phyloP scores from a whole-genome alignment of 2,113 vertebrate species.

The Casuarius casuarius region DNA sequence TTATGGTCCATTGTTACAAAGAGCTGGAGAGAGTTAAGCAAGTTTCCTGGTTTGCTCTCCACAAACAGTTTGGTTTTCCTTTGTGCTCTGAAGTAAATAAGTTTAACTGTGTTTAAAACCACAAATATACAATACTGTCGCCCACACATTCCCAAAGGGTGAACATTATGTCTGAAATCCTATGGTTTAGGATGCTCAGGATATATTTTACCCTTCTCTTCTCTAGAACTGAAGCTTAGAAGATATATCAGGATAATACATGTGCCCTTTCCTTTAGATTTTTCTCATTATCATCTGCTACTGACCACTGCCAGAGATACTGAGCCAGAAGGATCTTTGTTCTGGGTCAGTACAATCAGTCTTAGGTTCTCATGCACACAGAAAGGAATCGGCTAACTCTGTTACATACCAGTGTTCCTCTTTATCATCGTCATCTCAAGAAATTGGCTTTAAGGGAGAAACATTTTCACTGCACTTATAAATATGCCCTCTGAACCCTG shows the following conservation, averaged over 20 bases:
- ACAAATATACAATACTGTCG: slow-evolving; percentile 64
- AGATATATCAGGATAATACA: slow-evolving; percentile 1
- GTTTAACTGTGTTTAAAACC: slow-evolving; percentile 71
- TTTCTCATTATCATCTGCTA: not conserved
- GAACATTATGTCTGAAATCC: slow-evolving; percentile 67
- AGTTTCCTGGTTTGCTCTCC: slow-evolving; percentile 72
- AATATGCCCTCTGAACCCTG: not conserved
- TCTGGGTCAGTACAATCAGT: not conserved
- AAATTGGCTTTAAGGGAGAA: not conserved
- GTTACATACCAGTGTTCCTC: not conserved
- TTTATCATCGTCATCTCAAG: not conserved
- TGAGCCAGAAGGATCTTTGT: not conserved
- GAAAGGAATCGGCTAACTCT: not conserved
- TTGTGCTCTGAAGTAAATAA: slow-evolving; percentile 75
- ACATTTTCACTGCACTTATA: not conserved
- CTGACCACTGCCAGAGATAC: not conserved
- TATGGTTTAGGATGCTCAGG: slow-evolving; percentile 20
- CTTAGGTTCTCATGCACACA: not conserved
- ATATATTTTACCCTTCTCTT: slow-evolving; percentile 45
- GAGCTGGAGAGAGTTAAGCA: slow-evolving; percentile 68
- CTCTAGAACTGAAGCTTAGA: slow-evolving; percentile 24
- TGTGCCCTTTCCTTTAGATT: not conserved
- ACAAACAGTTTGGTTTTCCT: slow-evolving; percentile 78
- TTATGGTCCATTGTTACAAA: slow-evolving; percentile 74
- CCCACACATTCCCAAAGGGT: slow-evolving; percentile 71